A percentile compares a stretch with the other conserved stretches of the same genome.
Evolutionary conservation across 2,888 invertebrate genomes (phyloP).

Genomic region (Drosophila kambysellisi): DNA sequence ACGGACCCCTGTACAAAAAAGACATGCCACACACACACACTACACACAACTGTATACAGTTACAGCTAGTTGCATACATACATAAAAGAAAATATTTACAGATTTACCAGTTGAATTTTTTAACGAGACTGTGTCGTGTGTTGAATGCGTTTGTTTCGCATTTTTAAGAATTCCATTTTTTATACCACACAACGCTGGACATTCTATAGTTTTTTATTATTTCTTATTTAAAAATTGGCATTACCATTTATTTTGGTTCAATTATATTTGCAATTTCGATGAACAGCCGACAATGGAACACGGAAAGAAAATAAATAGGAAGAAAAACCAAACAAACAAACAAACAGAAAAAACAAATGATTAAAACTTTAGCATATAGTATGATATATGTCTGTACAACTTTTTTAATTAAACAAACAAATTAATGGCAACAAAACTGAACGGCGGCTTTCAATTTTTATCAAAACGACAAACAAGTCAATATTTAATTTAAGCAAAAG

Average conservation of each 20-base stretch:
- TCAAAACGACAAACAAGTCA: constrained; percentile 36
- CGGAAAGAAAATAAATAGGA: constrained; percentile 36
- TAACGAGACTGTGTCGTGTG: constrained; percentile 61
- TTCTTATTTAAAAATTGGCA: constrained; percentile 23
- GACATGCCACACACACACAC: constrained; percentile 30
- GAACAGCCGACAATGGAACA: constrained; percentile 61
- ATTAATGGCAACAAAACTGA: constrained; percentile 81
- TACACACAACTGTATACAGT: constrained; percentile 7
- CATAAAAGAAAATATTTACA: constrained; percentile 30
- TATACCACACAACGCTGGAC: constrained; percentile 33
- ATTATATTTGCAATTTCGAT: constrained; percentile 75
- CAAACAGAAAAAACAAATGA: constrained; percentile 24
- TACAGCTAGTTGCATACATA: constrained; percentile 14
- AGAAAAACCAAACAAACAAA: constrained; percentile 17
- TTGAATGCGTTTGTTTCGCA: constrained; percentile 62
- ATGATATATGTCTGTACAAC: constrained; percentile 82
- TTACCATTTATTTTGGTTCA: constrained; percentile 51
- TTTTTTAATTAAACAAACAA: constrained; percentile 83
- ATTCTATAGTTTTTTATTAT: constrained; percentile 44
- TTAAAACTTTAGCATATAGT: constrained; percentile 71
- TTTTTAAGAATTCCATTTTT: constrained; percentile 76
- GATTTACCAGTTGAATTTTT: constrained; percentile 7
- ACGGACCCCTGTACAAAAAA: constrained; percentile 72
- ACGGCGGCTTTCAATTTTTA: constrained; percentile 83
- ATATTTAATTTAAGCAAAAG: constrained; percentile 39